Evolutionary conservation across 2,113 vertebrate species (phyloP), one percentile per base, ranked within the genome.

Genomic region (Empidonax alnorum): DNA sequence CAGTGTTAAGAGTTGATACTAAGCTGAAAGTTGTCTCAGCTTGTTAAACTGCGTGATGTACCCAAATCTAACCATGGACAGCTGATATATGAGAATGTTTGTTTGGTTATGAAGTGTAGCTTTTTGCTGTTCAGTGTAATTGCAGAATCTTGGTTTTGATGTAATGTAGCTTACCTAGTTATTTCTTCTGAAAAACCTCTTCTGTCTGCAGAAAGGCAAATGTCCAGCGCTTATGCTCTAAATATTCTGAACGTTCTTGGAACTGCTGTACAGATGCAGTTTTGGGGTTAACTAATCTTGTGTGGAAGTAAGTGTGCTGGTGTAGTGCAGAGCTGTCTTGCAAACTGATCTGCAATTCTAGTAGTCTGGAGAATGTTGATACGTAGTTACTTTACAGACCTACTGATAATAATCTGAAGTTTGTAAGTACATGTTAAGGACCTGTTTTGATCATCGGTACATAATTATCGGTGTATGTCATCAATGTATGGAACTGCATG

Each of bases 271-370:
- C 62, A 50, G 31, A 7, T 59, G 30, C 4, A 68, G 1, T 24
- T 61, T 44, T 56, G 9, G 15, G 31, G 3, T 9, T 67, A 20
- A 31, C 25, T 81, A 41, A 28, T 24, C 14, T 61, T 77, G 47
- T 0, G 1, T 25, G 7, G 31, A 77, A 37, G 3, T n/a, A 37
- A 41, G 28, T 7, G 7, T 46, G 11, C 46, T 67, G 55, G 2
- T 74, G 18, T n/a, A 14, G 7, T 78, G 33, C 30, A 55, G 19
- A 55, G 17, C 35, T 41, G 8, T 44, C 6, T 25, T 61, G 25
- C 22, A 81, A 59, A 63, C 25, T 23, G 15, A 56, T 37, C 10
- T 37, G 23, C 28, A 7, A 0, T 78, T 71, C 4, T 27, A 5
- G 14, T 66, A 41, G 20, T n/a, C 6, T 72, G 25, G 23, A 47